Evolutionary conservation across 2,888 invertebrate species (phyloP).

Genomic region (Cryptocephalus primarius): DNA sequence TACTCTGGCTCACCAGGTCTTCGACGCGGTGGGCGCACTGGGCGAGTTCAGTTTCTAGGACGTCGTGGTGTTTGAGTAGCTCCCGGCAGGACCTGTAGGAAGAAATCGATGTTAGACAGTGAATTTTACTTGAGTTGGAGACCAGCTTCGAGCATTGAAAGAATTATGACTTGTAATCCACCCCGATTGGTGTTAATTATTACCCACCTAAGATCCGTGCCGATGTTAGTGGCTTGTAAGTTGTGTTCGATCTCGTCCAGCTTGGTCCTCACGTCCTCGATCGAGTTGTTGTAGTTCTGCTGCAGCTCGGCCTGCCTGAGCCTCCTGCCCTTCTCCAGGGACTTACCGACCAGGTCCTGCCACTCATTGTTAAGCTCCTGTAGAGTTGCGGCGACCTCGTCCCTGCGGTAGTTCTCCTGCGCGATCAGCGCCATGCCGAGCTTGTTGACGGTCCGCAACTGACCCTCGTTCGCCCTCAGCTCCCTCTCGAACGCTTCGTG

Average conservation of each 20-base stretch:
- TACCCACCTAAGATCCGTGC: slow-evolving; percentile 68
- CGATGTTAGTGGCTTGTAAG: slow-evolving; percentile 71
- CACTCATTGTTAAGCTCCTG: slow-evolving; percentile 65
- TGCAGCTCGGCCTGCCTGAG: slow-evolving; percentile 84
- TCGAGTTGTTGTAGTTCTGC: slow-evolving; percentile 62
- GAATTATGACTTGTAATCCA: no score
- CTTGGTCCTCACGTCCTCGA: slow-evolving; percentile 83
- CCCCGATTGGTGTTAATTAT: no score
- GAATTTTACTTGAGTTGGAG: no score
- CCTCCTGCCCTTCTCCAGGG: slow-evolving; percentile 55
- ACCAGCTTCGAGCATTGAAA: no score
- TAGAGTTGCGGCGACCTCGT: slow-evolving; percentile 57
- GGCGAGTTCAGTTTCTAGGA: slow-evolving; percentile 74
- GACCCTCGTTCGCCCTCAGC: slow-evolving; percentile 86
- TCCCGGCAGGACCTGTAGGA: slow-evolving; percentile 60
- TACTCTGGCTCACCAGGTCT: slow-evolving; percentile 67
- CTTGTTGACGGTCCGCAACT: slow-evolving; percentile 76
- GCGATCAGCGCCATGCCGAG: slow-evolving; percentile 62
- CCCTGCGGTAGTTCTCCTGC: slow-evolving; percentile 58
- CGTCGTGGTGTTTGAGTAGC: slow-evolving; percentile 79
- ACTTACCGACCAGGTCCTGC: slow-evolving; percentile 60
- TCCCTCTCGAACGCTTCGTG: slow-evolving; percentile 97
- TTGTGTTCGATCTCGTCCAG: slow-evolving; percentile 74
- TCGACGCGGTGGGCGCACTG: slow-evolving; percentile 75
- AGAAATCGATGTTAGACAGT: background rate